Conservation (phyloP, 2,797 vertebrate genomes). For the Anabacerthia variegaticeps region DNA sequence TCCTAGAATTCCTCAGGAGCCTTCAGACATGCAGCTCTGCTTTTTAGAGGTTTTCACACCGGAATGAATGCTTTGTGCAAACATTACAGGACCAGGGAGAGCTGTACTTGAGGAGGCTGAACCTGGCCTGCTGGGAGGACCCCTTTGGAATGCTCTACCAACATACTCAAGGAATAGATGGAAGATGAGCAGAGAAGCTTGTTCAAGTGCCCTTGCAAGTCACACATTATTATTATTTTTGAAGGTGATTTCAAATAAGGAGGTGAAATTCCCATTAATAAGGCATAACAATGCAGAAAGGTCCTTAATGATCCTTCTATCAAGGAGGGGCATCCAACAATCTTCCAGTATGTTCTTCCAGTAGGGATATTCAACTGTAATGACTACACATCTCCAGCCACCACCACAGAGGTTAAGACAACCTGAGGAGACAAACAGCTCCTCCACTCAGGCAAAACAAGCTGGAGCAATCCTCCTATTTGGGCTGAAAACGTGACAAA, state of each 20-base stretch:
- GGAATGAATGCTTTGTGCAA: background rate
- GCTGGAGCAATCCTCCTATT: slow-evolving; percentile 14
- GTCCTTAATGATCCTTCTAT: background rate
- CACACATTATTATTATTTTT: background rate
- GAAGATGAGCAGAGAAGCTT: background rate
- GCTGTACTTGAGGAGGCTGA: background rate
- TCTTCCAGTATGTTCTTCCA: background rate
- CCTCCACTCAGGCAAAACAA: background rate
- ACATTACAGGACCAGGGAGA: background rate
- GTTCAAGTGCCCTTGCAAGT: background rate
- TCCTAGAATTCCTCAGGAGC: background rate
- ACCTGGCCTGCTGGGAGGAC: background rate
- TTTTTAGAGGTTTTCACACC: background rate
- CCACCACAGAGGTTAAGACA: background rate
- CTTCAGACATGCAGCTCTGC: background rate
- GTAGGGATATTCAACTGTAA: background rate
- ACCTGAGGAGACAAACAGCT: background rate
- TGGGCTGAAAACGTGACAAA: background rate
- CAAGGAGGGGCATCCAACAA: background rate
- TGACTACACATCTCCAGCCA: background rate
- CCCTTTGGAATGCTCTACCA: background rate
- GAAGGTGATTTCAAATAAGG: background rate
- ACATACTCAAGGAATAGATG: background rate
- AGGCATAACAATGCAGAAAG: background rate
- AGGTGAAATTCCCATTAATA: background rate